Evolutionary conservation across 2,888 invertebrate species (phyloP).

Genomic region (Allophyes oxyacanthae): DNA sequence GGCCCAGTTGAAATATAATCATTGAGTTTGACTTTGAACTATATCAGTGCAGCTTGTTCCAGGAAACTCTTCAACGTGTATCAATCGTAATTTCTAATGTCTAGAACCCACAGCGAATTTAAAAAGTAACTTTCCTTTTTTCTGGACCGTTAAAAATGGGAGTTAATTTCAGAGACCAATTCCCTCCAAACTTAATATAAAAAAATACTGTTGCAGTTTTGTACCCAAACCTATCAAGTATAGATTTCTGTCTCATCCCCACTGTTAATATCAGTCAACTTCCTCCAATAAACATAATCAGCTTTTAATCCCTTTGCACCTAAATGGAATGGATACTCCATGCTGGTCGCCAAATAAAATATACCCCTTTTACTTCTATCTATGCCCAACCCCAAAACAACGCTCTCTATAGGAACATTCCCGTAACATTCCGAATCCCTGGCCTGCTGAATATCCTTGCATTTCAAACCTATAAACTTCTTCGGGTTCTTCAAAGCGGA

Average conservation of each 20-base stretch:
- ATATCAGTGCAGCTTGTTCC: too few relatives aligned
- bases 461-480: constrained; percentile 77
- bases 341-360: constrained; percentile 78
- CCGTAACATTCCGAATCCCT: constrained; percentile 75
- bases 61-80: too few relatives aligned
- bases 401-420: constrained; percentile 68
- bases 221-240: constrained; percentile 58
- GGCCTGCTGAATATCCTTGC: constrained; percentile 77
- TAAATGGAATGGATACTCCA: constrained; percentile 77
- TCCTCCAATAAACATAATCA: constrained; percentile 76
- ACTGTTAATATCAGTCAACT: constrained; percentile 73
- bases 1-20: too few relatives aligned
- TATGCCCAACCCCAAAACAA: constrained; percentile 71
- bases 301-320: constrained; percentile 74
- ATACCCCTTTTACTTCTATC: constrained; percentile 73
- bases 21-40: too few relatives aligned
- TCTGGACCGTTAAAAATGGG: too few relatives aligned
- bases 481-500: constrained; percentile 74
- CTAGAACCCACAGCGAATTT: too few relatives aligned
- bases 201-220: background rate
- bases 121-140: too few relatives aligned
- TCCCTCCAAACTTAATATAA: too few relatives aligned
- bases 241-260: constrained; percentile 75
- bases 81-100: too few relatives aligned
- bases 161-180: too few relatives aligned